Evolutionary conservation across 2,113 vertebrate species (phyloP), one percentile per base, ranked within the genome.

Genomic region (Rallus limicola): DNA sequence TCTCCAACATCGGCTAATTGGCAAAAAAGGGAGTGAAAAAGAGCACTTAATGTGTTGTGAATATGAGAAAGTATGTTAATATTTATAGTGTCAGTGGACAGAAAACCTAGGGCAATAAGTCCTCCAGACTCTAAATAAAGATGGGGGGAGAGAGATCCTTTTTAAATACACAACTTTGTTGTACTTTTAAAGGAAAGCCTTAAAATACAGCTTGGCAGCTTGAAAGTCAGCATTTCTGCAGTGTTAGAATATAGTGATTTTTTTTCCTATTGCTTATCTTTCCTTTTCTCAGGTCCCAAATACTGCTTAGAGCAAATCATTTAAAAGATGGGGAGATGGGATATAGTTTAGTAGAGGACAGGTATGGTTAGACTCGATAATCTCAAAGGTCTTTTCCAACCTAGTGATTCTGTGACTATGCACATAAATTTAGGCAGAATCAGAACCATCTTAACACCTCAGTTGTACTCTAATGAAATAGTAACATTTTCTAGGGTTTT

Each of bases 171-270:
- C 48, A 55, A 48, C 9, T 58, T 36, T 33, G 6, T 53, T 68
- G 50, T 74, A 28, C 26, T 78, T 69, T 18, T 34, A 59, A 88
- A 78, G 13, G 1, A 59, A 15, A 68, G 6, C 25, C 21, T 85
- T 85, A 36, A 81, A 93, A 36, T 48, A 42, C 9, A 74, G 8
- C 9, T 42, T 88, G 20, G 16, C 9, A 50, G 2, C 16, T 69
- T 78, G 17, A 64, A 91, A 82, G 23, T 36, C 29, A 67, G 4
- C 10, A 62, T 10, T 77, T 91, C 40, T 81, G 16, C 2, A 36
- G 13, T 42, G 72, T 8, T 3, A 31, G 29, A 77, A 3, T 0
- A 2, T 72, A 53, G 25, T 17, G 33, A 25, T 0, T 1, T 38
- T 67, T 74, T 74, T 70, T 23, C 13, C 24, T 62, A 5, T 16